Base-by-base conservation (phyloP, 2,113 vertebrate species). In the Osmerus eperlanus region DNA sequence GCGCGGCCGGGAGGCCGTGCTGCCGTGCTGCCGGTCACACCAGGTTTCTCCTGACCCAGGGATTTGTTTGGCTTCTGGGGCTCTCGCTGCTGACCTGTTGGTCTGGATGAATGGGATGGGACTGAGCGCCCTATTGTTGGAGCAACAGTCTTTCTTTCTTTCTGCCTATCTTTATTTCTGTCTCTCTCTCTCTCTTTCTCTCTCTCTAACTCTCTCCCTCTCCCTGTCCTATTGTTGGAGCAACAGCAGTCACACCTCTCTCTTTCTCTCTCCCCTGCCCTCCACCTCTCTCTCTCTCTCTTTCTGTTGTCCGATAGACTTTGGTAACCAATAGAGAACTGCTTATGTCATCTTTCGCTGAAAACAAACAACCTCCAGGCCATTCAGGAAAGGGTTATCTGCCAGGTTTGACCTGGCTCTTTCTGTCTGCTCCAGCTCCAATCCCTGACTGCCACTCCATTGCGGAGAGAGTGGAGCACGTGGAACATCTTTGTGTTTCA, bases 261-360 rank as follows among this genome's bases (percentile, higher is more conserved):
- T 15, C 64, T 65, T 9, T 56, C 55, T 56, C 64, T 15, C n/a
- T 51, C 11, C 19, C 64, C 71, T 19, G 52, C 75, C 76, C 25
- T 25, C 29, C 15, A 18, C 62, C 60, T 54, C 41, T 54, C 32
- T 65, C 32, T 65, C 32, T 65, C 62, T 56, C 64, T 15, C n/a
- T 51, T 3, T 41, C 64, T 28, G n/a, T 65, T 51, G 41, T 51
- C n/a, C 19, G 32, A 47, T 21, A n/a, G n/a, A n/a, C 36, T 65
- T 65, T 55, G 25, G 72, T 78, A 78, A 83, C 80, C 84, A 85
- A 82, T 70, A 85, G 72, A 56, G 77, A 89, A 80, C 56, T 85
- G 86, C 91, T 89, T 87, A 88, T 83, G 81, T 85, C 85, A 74
- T 91, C 86, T 83, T 83, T 87, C 84, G 87, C 88, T 16, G 87